A percentile compares a stretch with the other conserved stretches of the same genome.
These are phyloP conservation scores for Epinotia ramella DNA, from an alignment of 2,888 invertebrate genomes.

Conservation along the genomic window DNA sequence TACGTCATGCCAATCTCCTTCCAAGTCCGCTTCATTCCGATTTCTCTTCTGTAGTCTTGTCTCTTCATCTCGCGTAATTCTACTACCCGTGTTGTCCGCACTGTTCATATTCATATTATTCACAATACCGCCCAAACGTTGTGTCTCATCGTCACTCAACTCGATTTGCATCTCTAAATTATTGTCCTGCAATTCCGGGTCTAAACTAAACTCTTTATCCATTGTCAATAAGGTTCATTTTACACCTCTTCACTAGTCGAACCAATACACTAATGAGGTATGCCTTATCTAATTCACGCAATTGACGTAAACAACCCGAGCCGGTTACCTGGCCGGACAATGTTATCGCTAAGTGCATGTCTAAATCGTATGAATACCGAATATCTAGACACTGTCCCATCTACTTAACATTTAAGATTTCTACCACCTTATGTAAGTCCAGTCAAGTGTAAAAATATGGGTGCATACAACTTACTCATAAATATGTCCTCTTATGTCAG, in stretches of 20 bases:
- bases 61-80: background rate
- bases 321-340: background rate
- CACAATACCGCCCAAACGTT: background rate
- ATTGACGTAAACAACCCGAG: conserved; percentile 17
- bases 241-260: background rate
- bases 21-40: background rate
- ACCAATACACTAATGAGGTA: background rate
- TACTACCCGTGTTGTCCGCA: too few relatives aligned
- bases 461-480: too few relatives aligned
- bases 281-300: background rate
- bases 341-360: conserved; percentile 22
- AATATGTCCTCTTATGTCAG: too few relatives aligned
- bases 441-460: too few relatives aligned
- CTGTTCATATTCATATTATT: background rate
- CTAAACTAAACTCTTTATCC: conserved; percentile 10
- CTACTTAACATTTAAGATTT: too few relatives aligned
- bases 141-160: background rate
- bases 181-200: background rate
- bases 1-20: background rate
- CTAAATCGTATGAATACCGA: conserved; percentile 13
- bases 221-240: conserved; percentile 18
- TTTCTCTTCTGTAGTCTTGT: background rate
- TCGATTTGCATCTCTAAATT: background rate
- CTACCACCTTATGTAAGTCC: too few relatives aligned
- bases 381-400: too few relatives aligned